Evolutionary conservation across 2,888 invertebrate genomes (phyloP).

Genomic region (Clivina fossor): DNA sequence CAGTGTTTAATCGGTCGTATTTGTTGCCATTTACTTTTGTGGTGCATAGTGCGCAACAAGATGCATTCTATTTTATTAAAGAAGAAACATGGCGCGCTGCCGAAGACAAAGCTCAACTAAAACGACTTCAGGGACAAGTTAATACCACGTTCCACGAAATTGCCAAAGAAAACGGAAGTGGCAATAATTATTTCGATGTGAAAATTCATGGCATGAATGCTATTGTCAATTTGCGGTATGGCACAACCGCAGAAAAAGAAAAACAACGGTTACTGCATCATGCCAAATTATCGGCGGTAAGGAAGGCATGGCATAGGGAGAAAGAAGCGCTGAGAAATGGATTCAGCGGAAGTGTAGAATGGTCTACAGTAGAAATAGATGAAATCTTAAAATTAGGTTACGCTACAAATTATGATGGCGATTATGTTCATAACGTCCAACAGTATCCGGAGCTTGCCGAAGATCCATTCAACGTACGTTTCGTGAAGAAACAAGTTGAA

Average conservation of each 20-base stretch:
- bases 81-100: constrained; percentile 87
- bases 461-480: constrained; percentile 92
- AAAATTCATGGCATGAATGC: constrained; percentile 90
- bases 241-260: constrained; percentile 88
- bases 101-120: constrained; percentile 85
- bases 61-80: constrained; percentile 91
- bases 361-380: constrained; percentile 86
- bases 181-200: constrained; percentile 78
- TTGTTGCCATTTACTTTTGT: constrained; percentile 85
- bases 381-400: constrained; percentile 84
- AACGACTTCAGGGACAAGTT: constrained; percentile 85
- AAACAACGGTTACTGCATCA: constrained; percentile 86
- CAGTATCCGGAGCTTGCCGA: constrained; percentile 91
- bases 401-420: constrained; percentile 84
- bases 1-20: constrained; percentile 87
- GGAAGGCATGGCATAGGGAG: constrained; percentile 92
- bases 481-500: constrained; percentile 77
- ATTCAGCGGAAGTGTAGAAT: constrained; percentile 75
- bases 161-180: constrained; percentile 68
- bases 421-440: constrained; percentile 88
- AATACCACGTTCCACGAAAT: constrained; percentile 90
- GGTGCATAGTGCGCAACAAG: constrained; percentile 85
- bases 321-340: constrained; percentile 80
- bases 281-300: constrained; percentile 81
- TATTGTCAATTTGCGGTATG: constrained; percentile 91